Conservation (phyloP, 2,888 invertebrate species). For the Agonopterix subpropinquella region DNA sequence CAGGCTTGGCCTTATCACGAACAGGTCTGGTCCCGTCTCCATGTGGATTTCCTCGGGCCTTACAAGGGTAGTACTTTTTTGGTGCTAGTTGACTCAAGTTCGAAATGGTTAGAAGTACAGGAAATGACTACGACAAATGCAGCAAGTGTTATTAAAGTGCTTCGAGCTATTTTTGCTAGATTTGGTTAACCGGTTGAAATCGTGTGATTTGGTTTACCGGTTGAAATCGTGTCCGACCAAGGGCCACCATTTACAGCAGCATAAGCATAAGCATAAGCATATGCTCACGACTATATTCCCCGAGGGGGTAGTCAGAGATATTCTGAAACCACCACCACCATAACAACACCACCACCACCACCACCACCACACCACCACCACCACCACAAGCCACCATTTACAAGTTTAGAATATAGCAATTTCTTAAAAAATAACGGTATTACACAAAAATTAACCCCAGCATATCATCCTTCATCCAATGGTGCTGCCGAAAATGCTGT, state of each 20-base stretch:
- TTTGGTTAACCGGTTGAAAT: conserved; percentile 12
- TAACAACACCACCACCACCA: too few species aligned
- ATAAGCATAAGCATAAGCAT: too few species aligned
- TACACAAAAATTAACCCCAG: not conserved
- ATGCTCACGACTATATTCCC: too few species aligned
- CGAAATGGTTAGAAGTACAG: conserved; percentile 18
- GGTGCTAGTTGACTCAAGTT: conserved; percentile 1
- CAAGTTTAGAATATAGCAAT: not conserved
- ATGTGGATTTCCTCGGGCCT: conserved; percentile 1
- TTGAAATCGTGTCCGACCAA: too few species aligned
- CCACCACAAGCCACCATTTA: too few species aligned
- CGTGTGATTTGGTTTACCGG: too few species aligned
- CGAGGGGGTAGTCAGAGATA: too few species aligned
- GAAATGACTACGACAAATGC: conserved; percentile 11
- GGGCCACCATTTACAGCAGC: conserved; percentile 6
- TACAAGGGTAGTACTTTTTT: not conserved
- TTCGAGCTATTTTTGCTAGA: conserved; percentile 8
- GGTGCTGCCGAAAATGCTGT: conserved; percentile 19
- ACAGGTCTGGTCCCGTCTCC: not conserved
- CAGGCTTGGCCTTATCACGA: conserved; percentile 13
- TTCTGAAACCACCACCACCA: too few species aligned
- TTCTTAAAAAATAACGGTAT: not conserved
- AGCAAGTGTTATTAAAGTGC: conserved; percentile 7
- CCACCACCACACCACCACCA: too few species aligned
- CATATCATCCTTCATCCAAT: conserved; percentile 14